Conservation (phyloP, 2,888 invertebrate species). For the Pterostichus madidus region DNA sequence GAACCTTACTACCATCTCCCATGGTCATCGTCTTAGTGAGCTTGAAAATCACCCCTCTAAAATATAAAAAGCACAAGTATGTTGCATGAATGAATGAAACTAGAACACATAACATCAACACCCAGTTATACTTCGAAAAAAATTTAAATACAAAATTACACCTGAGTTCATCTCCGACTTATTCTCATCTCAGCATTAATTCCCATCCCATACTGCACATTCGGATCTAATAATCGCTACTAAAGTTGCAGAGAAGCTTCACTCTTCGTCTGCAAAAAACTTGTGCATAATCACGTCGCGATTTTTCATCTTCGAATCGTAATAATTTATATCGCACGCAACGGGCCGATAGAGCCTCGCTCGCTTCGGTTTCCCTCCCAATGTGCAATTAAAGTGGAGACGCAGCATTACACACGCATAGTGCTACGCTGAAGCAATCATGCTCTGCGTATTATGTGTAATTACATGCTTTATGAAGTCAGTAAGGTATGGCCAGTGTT, state of each 20-base stretch:
- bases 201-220: constrained; percentile 22
- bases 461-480: constrained; percentile 55
- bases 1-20: too few relatives aligned
- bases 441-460: constrained; percentile 27
- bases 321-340: constrained; percentile 57
- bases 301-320: constrained; percentile 54
- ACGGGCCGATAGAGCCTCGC: constrained; percentile 34
- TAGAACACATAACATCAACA: not conserved
- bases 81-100: too few relatives aligned
- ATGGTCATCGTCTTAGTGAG: too few relatives aligned
- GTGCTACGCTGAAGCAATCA: constrained; percentile 31
- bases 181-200: not conserved
- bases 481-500: not conserved
- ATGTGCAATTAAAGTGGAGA: constrained; percentile 42
- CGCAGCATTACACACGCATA: constrained; percentile 44
- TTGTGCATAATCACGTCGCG: constrained; percentile 45
- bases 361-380: constrained; percentile 12
- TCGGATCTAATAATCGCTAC: constrained; percentile 19
- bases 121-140: not conserved
- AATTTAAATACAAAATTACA: constrained; percentile 26
- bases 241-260: constrained; percentile 1
- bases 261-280: constrained; percentile 20
- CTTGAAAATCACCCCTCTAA: too few relatives aligned
- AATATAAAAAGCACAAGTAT: not conserved
- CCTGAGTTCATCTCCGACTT: not conserved